phyloP scores from a whole-genome alignment of 2,113 vertebrate species.

The Mustelus asterias region DNA sequence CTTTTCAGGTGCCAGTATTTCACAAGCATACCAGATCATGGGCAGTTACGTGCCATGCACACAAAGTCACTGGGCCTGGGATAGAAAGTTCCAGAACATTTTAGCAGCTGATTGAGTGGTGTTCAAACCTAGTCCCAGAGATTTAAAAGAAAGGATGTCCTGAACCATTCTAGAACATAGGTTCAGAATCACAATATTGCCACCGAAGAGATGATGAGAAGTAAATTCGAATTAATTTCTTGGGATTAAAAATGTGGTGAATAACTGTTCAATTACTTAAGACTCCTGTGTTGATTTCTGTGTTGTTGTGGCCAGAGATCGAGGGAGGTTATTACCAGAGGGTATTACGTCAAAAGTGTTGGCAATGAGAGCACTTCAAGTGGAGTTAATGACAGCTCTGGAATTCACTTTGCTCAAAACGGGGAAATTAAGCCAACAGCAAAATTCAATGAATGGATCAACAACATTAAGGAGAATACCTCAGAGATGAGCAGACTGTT shows the following conservation, averaged over 20 bases:
- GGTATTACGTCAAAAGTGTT: background rate
- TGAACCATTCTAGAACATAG: background rate
- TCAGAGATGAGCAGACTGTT: slow-evolving; percentile 7
- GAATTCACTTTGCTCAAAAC: background rate
- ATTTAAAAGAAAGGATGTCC: too few species aligned
- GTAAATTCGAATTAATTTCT: background rate
- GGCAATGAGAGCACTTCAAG: background rate
- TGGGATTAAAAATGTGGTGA: background rate
- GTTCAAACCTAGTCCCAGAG: background rate
- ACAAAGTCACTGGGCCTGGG: background rate
- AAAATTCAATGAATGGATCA: slow-evolving; percentile 8
- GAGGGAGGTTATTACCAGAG: background rate
- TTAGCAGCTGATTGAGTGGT: background rate
- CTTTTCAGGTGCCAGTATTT: background rate
- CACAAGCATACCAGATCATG: background rate
- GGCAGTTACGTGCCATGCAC: background rate
- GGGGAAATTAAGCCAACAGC: background rate
- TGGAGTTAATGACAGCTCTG: background rate
- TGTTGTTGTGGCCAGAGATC: background rate
- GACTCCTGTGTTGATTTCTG: background rate
- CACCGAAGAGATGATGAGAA: background rate
- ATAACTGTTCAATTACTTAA: background rate
- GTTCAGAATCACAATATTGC: background rate
- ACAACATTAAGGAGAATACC: background rate
- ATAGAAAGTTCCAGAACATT: background rate